Base-by-base conservation (phyloP, 2,113 vertebrate species). In the Aramus guarauna region DNA sequence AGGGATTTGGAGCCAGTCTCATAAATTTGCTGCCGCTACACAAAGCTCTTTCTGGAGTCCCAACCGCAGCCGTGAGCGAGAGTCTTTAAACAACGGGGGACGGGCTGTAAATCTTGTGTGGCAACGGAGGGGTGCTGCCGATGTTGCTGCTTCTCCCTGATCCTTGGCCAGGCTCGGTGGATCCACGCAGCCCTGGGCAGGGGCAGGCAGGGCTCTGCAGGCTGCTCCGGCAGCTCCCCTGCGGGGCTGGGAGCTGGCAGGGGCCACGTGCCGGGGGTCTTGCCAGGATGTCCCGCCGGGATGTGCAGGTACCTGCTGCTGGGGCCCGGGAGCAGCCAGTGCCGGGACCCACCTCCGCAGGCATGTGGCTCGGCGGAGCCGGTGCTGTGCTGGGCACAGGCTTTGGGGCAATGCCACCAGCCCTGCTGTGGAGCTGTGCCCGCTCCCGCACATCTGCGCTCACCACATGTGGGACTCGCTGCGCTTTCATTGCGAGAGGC, bases 21-120 rank as follows among this genome's bases (percentile, higher is more conserved):
- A 94, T 98, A 97, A 97, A 98, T 98, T 96, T 94, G 90, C 95
- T 9, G 64, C 94, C 85, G 94, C 81, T 91, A 90, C 63, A 22
- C 37, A 96, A 97, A 66, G 92, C 89, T 94, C 90, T 74, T 19
- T 26, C 92, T 21, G 95, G 83, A 91, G 93, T 80, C 82, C 88
- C 79, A 55, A 6, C 37, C 5, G 9, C 77, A 87, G 84, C 77
- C 2, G 9, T 45, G 55, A 39, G n/a, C 13, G 2, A 66, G 77
- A 86, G 58, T 86, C 92, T 93, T 82, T 93, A 90, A 96, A 79
- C 87, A 59, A 34, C 13, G 0, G 58, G 47, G n/a, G 23, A 58
- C 2, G 11, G 59, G 84, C 77, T 27, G 47, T 91, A 96, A 95
- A 79, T 90, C 85, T 29, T 2, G 0, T 0, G 1, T 2, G 12